Evolutionary conservation across 2,113 vertebrate genomes (phyloP).

Genomic region (Dasypus novemcinctus): DNA sequence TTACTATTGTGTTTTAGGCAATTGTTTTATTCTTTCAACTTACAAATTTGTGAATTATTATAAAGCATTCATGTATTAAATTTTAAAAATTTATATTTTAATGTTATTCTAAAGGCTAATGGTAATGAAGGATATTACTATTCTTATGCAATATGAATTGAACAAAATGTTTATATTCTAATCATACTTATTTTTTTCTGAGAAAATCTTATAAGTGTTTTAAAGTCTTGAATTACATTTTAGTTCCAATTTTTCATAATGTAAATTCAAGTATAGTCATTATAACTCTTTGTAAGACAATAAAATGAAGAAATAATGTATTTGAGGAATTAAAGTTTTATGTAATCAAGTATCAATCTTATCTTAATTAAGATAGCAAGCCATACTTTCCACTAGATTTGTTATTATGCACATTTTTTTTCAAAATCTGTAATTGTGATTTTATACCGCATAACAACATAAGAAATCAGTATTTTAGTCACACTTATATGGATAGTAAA

Average conservation of each 20-base stretch:
- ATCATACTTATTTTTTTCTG: conserved; percentile 7
- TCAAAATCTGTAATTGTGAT: background rate
- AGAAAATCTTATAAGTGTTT: background rate
- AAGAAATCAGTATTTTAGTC: conserved; percentile 49
- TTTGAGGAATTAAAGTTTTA: background rate
- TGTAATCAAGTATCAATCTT: conserved; percentile 1
- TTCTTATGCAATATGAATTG: background rate
- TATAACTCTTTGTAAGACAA: background rate
- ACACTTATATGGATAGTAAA: conserved; percentile 36
- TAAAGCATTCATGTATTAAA: conserved; percentile 27
- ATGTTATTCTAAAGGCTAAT: conserved; percentile 58
- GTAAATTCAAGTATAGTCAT: background rate
- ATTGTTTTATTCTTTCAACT: background rate
- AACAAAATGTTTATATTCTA: conserved; percentile 47
- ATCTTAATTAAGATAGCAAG: conserved; percentile 31
- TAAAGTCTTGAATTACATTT: background rate
- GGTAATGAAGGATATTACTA: conserved; percentile 40
- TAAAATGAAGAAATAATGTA: background rate
- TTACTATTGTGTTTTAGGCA: conserved; percentile 13
- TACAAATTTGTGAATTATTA: background rate
- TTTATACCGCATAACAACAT: background rate
- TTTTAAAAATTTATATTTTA: conserved; percentile 72
- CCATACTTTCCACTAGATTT: background rate
- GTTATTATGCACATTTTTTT: background rate
- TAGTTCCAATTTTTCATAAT: background rate